phyloP scores from a whole-genome alignment of 2,113 vertebrate genomes.

The Raja brachyura region DNA sequence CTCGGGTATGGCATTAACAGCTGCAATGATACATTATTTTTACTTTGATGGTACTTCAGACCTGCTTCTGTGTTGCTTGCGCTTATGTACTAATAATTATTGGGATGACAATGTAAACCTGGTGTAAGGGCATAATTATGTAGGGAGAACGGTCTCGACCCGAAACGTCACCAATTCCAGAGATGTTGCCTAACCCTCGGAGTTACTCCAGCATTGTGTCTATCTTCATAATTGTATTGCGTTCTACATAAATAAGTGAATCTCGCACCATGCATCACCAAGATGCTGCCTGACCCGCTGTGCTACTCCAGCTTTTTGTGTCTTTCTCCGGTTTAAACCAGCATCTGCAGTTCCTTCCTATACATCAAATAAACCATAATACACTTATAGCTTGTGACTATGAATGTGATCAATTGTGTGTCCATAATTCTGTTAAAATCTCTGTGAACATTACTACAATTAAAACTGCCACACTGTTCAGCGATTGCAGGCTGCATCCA shows the following conservation, averaged over 20 bases:
- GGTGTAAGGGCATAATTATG: too few relatives aligned
- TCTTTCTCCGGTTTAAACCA: too few relatives aligned
- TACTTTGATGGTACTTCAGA: not conserved
- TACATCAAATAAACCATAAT: not conserved
- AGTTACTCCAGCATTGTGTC: too few relatives aligned
- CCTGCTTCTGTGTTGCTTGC: not conserved
- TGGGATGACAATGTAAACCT: not conserved
- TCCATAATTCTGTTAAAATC: not conserved
- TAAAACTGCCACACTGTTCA: not conserved
- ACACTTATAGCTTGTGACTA: not conserved
- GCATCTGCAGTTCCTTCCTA: too few relatives aligned
- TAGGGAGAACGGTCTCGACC: too few relatives aligned
- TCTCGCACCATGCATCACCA: not conserved
- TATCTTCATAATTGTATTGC: too few relatives aligned
- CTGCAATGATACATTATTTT: not conserved
- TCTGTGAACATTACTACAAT: not conserved
- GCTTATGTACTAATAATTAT: not conserved
- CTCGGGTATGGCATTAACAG: not conserved
- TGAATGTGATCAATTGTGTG: not conserved
- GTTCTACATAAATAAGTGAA: not conserved
- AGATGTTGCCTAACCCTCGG: too few relatives aligned
- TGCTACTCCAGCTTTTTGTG: too few relatives aligned
- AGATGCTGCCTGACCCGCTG: too few relatives aligned
- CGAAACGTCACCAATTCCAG: too few relatives aligned
- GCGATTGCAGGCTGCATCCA: not conserved